Evolutionary conservation across 1,140 invertebrate species (phyloP), one percentile per base, ranked within the genome.

Genomic region (Mamestra configurata): DNA sequence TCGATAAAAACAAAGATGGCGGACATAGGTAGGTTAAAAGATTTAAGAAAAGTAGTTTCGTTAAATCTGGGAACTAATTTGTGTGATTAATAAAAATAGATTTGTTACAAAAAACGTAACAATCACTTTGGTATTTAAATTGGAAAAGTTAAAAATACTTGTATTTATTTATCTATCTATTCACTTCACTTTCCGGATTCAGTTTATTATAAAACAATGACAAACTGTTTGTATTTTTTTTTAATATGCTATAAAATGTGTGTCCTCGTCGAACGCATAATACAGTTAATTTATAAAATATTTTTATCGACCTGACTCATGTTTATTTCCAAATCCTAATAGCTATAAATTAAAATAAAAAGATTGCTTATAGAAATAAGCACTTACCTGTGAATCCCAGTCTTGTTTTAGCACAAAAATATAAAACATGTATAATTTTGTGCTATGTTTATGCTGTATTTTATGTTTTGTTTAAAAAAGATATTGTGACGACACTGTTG

Each of bases 301-400:
- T 8, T 20, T 1, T 0, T 20, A 2, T 0, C 8, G 4, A 22
- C 2, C 4, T 15, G 15, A 20, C 5, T 31, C 11, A 15, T 31
- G 22, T 55, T 8, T 13, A 24, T 24, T 18, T 20, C 3, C 4
- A 1, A 15, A 59, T 15, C 0, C 8, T 31, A n/a, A 22, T 10
- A 20, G 7, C 4, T 20, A 5, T 31, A 31, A 18, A 2, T 40
- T 22, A 40, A 40, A 18, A 7, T 64, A 8, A 15, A 66, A 20
- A 40, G 1, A 22, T 22, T n/a, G n/a, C n/a, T n/a, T 66, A 40
- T 35, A 40, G 0, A 66, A 66, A 66, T 64, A 66, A 66, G 35
- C 35, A 66, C 61, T 66, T 66, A 66, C 61, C 61, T 66, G 35
- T 6, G 1, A 37, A 8, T 66, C 35, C 61, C 35, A 20, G 61